These are phyloP conservation scores for Hylaeus volcanicus DNA, from an alignment of 1,140 invertebrate species.

Conservation along the genomic window DNA sequence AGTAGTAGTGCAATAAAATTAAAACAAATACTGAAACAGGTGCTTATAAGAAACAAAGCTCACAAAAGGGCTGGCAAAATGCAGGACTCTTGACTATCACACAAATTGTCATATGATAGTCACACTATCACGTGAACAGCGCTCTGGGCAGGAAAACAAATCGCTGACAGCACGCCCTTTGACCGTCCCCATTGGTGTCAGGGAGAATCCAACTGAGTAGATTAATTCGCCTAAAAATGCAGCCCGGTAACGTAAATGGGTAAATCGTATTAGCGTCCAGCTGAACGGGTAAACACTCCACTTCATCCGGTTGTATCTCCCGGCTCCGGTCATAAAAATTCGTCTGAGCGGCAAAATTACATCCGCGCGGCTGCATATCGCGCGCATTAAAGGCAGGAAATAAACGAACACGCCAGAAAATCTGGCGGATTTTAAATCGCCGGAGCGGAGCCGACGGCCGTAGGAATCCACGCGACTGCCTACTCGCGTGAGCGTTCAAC, in stretches of 20 bases:
- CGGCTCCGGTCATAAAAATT: slow-evolving; percentile 16
- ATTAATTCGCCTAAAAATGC: not conserved
- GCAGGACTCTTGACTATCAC: no score
- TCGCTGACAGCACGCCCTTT: no score
- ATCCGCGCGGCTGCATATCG: slow-evolving; percentile 21
- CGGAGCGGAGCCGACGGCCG: not conserved
- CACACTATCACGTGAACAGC: no score
- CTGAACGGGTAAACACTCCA: not conserved
- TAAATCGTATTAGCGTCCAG: not conserved
- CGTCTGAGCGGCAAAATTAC: slow-evolving; percentile 24
- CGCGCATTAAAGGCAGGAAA: slow-evolving; percentile 28
- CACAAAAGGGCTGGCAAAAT: no score
- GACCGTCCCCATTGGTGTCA: no score
- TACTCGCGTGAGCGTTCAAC: slow-evolving; percentile 41
- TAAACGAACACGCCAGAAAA: slow-evolving; percentile 18
- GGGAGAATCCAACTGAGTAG: no score
- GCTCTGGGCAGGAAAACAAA: no score
- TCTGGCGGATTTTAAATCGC: slow-evolving; percentile 27
- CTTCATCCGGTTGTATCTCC: not conserved
- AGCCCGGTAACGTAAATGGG: not conserved
- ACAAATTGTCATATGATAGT: no score
- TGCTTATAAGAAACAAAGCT: no score
- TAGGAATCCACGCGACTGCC: not conserved
- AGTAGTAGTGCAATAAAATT: no score
- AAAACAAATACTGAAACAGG: no score